Base-by-base conservation (phyloP, 1,140 invertebrate species). In the Drosophila auraria region DNA sequence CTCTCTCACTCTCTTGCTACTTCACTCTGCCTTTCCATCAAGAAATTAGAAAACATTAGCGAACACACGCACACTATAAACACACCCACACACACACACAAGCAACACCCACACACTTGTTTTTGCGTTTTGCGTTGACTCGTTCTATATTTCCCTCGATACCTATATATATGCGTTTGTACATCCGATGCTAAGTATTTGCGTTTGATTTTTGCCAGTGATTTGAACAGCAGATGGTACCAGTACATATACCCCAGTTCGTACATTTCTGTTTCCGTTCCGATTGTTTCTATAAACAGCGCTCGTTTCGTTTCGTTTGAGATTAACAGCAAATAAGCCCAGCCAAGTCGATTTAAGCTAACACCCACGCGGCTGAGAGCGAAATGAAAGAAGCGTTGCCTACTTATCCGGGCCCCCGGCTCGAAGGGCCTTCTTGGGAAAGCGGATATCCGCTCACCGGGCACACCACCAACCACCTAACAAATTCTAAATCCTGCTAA, bases 41-140 rank as follows among this genome's bases (percentile, higher is more conserved):
- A 72, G 68, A 72, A 71, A 60, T 60, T 81, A 81, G 64, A 71
- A 68, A 47, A 69, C 63, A 74, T 57, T 60, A 73, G 54, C 56
- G 49, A 58, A 12, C 36, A 50, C 30, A 40, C 54, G 47, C 66
- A 58, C 44, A 27, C 42, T 58, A 8, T 11, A 30, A 20, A 30
- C 56, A 36, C n/a, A 57, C 40, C 27, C 54, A 38, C 20, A 20
- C 33, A 63, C 50, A 40, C 57, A 27, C 23, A 58, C n/a, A 33
- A 23, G 30, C 25, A 36, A 49, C 27, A 15, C 17, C n/a, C 33
- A 50, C 45, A 50, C 12, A 40, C 38, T 73, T 61, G 66, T 73
- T 73, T 73, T 73, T 73, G 54, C 70, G 70, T 73, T 74, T 74
- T 74, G 40, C 54, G 70, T 73, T 73, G 33, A 71, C 49, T 71